Evolutionary conservation across 1,140 invertebrate genomes (phyloP), one percentile per base, ranked within the genome.

Genomic region (Panagrolaimus sp.): DNA sequence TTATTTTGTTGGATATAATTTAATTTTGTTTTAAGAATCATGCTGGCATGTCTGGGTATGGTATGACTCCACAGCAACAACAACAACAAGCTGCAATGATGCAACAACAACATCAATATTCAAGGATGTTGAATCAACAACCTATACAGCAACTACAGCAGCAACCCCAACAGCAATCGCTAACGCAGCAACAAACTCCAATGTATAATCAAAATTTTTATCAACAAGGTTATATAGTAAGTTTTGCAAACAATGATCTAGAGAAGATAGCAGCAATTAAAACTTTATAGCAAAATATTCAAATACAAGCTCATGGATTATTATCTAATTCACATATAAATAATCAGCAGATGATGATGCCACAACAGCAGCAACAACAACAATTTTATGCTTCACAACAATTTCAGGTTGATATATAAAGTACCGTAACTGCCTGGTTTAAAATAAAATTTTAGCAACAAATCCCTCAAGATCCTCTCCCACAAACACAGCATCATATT

Each of bases 171-270:
- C 51, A 13, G 9, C 47, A 48, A 48, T 23, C 14, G 2, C 9
- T n/a, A 16, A 1, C 51, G 5, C 20, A 11, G 4, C 14, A 11
- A 3, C 51, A 57, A 20, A 14, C n/a, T 11, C 51, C 20, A 20
- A 57, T 57, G 20, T 57, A 57, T 57, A 27, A 57, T 57, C 51
- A 57, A 20, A 57, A 27, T 27, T 57, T 57, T 57, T 57, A 57
- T 57, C 51, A 20, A 11, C 51, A 57, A 27, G 51, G 51, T 57
- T 57, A 57, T 57, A 57, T 57, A 9, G 51, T 57, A 25, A 25
- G 51, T 57, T 57, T 13, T 9, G n/a, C n/a, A n/a, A n/a, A n/a
- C n/a, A n/a, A n/a, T 25, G 27, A n/a, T 16, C 27, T 14, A 11
- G 13, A 1, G 16, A 20, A 0, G 4, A 25, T 23, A 4, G 20